Conservation (phyloP, 1,140 invertebrate species). For the Trichoplusia ni region DNA sequence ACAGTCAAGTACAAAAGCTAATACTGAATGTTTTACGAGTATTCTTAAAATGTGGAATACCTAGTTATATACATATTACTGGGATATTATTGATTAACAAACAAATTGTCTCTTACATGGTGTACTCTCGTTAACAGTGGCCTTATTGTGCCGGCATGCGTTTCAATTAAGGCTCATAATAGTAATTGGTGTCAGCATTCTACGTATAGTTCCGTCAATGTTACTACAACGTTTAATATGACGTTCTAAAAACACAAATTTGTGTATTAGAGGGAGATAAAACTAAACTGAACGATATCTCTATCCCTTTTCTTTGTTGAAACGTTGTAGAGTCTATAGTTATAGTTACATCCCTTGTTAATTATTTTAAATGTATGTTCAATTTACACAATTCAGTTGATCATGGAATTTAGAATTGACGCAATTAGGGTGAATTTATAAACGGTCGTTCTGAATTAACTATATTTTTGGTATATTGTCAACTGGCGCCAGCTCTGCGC, state of each 20-base stretch:
- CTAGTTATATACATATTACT: slow-evolving; percentile 10
- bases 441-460: neutral
- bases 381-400: slow-evolving; percentile 24
- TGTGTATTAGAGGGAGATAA: no score
- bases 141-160: slow-evolving; percentile 59
- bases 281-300: no score
- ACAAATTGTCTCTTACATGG: slow-evolving; percentile 40
- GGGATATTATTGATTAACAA: slow-evolving; percentile 29
- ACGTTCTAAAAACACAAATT: no score
- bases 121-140: slow-evolving; percentile 35
- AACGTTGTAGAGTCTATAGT: no score
- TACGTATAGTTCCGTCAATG: slow-evolving; percentile 1
- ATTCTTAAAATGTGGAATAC: no score
- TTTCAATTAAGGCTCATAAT: slow-evolving; percentile 72
- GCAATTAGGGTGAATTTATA: neutral
- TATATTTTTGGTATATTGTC: no score
- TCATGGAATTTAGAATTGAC: slow-evolving; percentile 10
- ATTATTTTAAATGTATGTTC: slow-evolving; percentile 28
- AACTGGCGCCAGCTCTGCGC: no score
- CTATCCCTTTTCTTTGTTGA: no score
- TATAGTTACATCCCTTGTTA: no score
- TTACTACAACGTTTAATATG: no score
- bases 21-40: no score
- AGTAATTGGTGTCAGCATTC: slow-evolving; percentile 58
- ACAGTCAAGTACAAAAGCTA: no score